Conservation (phyloP, 1,140 invertebrate species). For the Gonatopus flavifemur region DNA sequence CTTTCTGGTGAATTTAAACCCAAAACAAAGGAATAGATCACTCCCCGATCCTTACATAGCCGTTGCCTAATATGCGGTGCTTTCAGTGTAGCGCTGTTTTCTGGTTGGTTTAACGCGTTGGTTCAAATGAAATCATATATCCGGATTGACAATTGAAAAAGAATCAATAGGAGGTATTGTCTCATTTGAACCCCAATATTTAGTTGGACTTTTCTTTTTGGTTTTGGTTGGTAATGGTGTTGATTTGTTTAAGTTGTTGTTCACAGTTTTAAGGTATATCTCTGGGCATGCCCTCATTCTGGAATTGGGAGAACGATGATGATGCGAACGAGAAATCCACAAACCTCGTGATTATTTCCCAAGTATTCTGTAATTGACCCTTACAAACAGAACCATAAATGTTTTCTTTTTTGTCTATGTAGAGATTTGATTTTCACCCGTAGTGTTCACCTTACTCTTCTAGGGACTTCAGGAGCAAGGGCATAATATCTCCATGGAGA, state of each 20-base stretch:
- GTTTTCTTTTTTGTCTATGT: slow-evolving; percentile 48
- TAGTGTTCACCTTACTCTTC: slow-evolving; percentile 59
- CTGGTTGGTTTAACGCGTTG: slow-evolving; percentile 34
- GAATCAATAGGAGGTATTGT: too few species aligned
- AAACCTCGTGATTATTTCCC: slow-evolving; percentile 21
- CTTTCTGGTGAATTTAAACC: too few species aligned
- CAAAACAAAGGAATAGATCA: too few species aligned
- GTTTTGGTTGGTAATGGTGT: slow-evolving; percentile 48
- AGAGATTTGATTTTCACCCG: slow-evolving; percentile 58
- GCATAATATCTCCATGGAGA: slow-evolving; percentile 85
- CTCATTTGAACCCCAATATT: too few species aligned
- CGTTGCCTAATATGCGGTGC: slow-evolving; percentile 46
- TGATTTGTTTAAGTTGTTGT: slow-evolving; percentile 38
- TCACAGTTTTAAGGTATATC: slow-evolving; percentile 49
- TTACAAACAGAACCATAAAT: slow-evolving; percentile 16
- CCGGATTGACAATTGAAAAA: too few species aligned
- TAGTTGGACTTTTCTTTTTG: too few species aligned
- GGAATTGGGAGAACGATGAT: slow-evolving; percentile 37
- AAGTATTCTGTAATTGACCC: slow-evolving; percentile 19
- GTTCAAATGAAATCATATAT: too few species aligned
- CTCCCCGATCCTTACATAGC: slow-evolving; percentile 22
- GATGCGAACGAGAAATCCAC: slow-evolving; percentile 32
- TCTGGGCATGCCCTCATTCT: slow-evolving; percentile 49
- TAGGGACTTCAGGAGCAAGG: slow-evolving; percentile 86
- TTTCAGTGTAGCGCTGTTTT: slow-evolving; percentile 51